Base-by-base conservation (phyloP, 2,888 invertebrate species). In the Axea sp. region DNA sequence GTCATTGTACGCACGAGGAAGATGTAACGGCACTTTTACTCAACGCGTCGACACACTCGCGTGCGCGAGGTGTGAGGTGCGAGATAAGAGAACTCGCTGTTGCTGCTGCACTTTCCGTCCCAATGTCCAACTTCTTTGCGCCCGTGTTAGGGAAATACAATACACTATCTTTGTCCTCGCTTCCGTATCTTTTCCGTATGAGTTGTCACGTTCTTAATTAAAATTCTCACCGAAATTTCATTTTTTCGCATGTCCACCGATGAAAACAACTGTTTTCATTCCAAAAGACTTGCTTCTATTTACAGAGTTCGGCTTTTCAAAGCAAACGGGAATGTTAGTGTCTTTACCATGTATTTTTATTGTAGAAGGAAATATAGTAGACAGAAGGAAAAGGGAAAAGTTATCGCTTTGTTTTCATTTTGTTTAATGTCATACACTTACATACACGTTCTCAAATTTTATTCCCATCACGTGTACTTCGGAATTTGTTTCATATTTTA, bases 151-250 rank as follows among this genome's bases (percentile, higher is more conserved):
- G 35, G 76, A 68, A 76, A 72, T 59, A 62, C 31, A 55, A 73
- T 51, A 64, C 68, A 59, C 67, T 57, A 55, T 59, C 60, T 60
- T 69, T 37, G 41, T 41, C 45, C 24, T 35, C 31, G 51, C 43
- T 71, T 74, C 64, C 59, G 71, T 60, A 55, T 77, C 76, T 73
- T 75, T 76, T 76, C 74, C 69, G 72, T 75, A 73, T 75, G 78
- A 73, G 67, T 79, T 76, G 78, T 80, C 80, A 74, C 76, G 59
- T 76, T 75, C 76, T 81, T 81, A 79, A 81, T 81, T 81, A 83
- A 83, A 85, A 85, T 83, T 83, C 81, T 78, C 77, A 51, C 77
- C 71, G 76, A 83, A 84, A 83, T 83, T 82, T 81, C 78, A 78
- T 81, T 43, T 41, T 78, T 62, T 73, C 72, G 35, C 55, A 4